These are phyloP conservation scores for Drosophila bocqueti DNA, from an alignment of 1,140 invertebrate species.

Conservation along the genomic window DNA sequence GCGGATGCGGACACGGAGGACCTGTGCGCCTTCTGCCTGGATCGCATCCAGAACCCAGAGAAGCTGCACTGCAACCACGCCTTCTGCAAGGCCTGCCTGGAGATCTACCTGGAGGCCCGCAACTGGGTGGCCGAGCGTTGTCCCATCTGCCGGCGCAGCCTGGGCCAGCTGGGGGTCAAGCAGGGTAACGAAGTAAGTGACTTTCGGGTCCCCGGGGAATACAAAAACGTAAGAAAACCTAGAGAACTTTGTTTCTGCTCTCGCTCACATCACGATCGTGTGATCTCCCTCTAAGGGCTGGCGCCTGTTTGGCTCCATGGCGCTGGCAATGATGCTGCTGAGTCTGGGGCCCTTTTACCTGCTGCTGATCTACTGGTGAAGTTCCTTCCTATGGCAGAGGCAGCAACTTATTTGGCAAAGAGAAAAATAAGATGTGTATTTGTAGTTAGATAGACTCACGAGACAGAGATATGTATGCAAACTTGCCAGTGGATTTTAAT, in stretches of 20 bases:
- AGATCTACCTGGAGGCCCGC: constrained; percentile 42
- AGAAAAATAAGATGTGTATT: constrained; percentile 25
- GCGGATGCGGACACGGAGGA: constrained; percentile 18
- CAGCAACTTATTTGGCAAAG: not conserved
- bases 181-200: not conserved
- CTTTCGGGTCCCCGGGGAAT: too few relatives aligned
- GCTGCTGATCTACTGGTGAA: constrained; percentile 61
- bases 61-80: constrained; percentile 48
- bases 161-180: not conserved
- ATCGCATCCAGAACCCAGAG: constrained; percentile 37
- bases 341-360: constrained; percentile 56
- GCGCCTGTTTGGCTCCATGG: constrained; percentile 22
- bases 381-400: not conserved
- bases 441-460: constrained; percentile 21
- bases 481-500: constrained; percentile 54
- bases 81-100: constrained; percentile 59
- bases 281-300: constrained; percentile 22
- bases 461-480: constrained; percentile 23
- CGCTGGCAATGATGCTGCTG: constrained; percentile 20
- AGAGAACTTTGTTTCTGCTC: not conserved
- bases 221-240: not conserved
- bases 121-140: constrained; percentile 53
- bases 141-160: constrained; percentile 51
- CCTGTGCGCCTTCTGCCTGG: constrained; percentile 59
- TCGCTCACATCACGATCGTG: not conserved